Base-by-base conservation (phyloP, 2,113 vertebrate species). In the Elephas maximus region DNA sequence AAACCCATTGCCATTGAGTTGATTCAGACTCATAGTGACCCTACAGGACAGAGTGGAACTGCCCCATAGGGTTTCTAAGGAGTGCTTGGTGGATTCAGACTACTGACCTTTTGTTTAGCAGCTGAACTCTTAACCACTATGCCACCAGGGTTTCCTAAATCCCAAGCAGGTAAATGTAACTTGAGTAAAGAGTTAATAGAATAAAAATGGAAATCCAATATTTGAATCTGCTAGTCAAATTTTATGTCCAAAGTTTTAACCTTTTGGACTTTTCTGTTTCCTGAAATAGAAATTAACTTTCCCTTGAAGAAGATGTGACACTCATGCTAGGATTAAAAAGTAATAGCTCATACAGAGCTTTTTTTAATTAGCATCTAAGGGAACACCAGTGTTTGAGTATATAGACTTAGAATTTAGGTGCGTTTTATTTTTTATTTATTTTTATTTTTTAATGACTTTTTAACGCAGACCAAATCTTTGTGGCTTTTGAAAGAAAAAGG, bases 401-500 rank as follows among this genome's bases (percentile, higher is more conserved):
- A 87, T 82, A 81, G 24, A 79, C 24, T 94, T 90, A 85, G 37
- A 90, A 69, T 51, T 30, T 86, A 86, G 48, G 33, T 78, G 51
- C 7, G 8, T 57, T 17, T 57, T 94, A 37, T 60, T 44, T 87
- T 85, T 94, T 57, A 2, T 53, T 12, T 15, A 57, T 57, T 57
- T 57, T 57, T 57, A 57, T 57, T 57, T 85, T 87, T 76, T 37
- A 76, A 80, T 57, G 90, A 24, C 33, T 89, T 95, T 96, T 89
- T 93, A 88, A 86, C 93, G n/a, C 33, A 88, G 24, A 80, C 12
- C 11, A 94, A 85, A 90, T 24, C 28, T 76, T 92, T 88, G 30
- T 97, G 77, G 17, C 33, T 95, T 96, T 93, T 96, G 63, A 88
- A 79, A 88, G 48, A 78, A 91, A 93, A 60, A 89, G 11, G 79